These are phyloP conservation scores for Sclerodermus sp. DNA, from an alignment of 2,888 invertebrate species.

Conservation along the genomic window DNA sequence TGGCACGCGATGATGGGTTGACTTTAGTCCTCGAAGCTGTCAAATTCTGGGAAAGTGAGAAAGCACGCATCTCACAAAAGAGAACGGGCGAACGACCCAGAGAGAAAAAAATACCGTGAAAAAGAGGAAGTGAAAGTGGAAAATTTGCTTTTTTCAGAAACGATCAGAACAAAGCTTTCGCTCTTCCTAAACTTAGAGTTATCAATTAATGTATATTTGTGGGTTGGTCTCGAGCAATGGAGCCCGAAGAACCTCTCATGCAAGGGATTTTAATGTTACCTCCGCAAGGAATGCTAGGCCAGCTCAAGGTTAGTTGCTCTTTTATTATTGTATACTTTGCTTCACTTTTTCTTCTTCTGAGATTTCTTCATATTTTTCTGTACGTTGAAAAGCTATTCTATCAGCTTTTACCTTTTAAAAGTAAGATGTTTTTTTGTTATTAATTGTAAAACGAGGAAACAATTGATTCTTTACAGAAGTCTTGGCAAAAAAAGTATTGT, in stretches of 20 bases:
- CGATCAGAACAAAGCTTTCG: slow-evolving; percentile 4
- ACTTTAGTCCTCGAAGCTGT: slow-evolving; percentile 22
- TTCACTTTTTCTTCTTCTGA: no score
- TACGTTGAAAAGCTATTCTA: no score
- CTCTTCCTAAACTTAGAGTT: not conserved
- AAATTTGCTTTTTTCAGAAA: slow-evolving; percentile 14
- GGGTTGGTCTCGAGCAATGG: slow-evolving; percentile 60
- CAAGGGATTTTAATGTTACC: slow-evolving; percentile 79
- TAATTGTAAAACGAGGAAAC: no score
- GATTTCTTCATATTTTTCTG: no score
- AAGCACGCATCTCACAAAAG: not conserved
- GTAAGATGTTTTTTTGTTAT: no score
- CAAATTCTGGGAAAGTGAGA: slow-evolving; percentile 10
- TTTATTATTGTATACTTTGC: no score
- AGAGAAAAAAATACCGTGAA: slow-evolving; percentile 12
- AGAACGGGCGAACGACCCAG: not conserved
- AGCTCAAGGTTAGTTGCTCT: slow-evolving; percentile 72
- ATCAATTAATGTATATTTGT: not conserved
- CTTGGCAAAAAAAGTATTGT: slow-evolving; percentile 79
- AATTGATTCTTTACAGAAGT: slow-evolving; percentile 68
- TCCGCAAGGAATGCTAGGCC: slow-evolving; percentile 72
- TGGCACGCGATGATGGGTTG: slow-evolving; percentile 26
- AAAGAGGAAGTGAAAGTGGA: slow-evolving; percentile 32
- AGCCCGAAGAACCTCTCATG: slow-evolving; percentile 73
- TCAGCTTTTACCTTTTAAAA: no score